Evolutionary conservation across 2,888 invertebrate species (phyloP), one percentile per base, ranked within the genome.

Genomic region (Ochropacha duplaris): DNA sequence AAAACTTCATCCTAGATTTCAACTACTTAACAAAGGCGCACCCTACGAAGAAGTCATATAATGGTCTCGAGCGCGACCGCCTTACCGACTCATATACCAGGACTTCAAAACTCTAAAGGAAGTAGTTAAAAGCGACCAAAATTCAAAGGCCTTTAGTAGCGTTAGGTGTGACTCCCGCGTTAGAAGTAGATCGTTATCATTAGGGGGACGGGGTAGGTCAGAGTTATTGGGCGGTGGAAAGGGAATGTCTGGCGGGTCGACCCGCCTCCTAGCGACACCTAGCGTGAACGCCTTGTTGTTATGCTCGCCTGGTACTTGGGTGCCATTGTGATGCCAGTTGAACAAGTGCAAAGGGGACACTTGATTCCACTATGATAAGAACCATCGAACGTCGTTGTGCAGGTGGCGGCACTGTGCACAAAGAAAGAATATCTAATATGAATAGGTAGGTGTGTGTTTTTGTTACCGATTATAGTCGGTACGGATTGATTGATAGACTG

Each of bases 181-280:
- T 65, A 72, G 61, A 76, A 76, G 72, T 69, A 70, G 70, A 64
- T 72, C 62, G 65, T 66, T 65, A 68, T 57, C 57, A 64, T 56
- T 73, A 78, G 77, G 76, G 79, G 78, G 82, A 81, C 83, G 78
- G 74, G 79, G 83, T 79, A 81, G 88, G 78, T 87, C 88, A 84
- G 75, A 79, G 81, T 74, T 82, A 83, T 82, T 90, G 90, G 92
- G 73, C 84, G 84, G 78, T 83, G 77, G 62, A 79, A 86, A 86
- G 88, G 88, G 88, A 90, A 87, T 81, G 88, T 85, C 86, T 87
- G 84, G 87, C 83, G 80, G 73, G 82, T 76, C 76, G 90, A 83
- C 84, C 90, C 91, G 90, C 91, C 92, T 85, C 87, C 85, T 78
- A 79, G 72, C 76, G 76, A 81, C 83, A 85, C 86, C 83, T 85